Base-by-base conservation (phyloP, 92 coral and sea anemone species). In the Palythoa grandiflora region DNA sequence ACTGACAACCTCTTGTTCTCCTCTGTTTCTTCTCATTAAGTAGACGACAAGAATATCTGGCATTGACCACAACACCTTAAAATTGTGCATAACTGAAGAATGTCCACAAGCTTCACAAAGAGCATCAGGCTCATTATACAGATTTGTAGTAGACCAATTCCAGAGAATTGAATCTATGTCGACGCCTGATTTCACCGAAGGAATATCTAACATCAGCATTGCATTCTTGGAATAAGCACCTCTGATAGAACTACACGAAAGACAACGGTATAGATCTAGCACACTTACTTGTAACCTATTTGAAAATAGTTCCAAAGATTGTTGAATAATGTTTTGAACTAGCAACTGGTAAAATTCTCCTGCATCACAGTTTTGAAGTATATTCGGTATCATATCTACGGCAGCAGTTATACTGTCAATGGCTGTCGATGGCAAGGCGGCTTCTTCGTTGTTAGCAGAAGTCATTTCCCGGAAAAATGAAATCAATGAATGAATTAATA, bases 261-360 rank as follows among this genome's bases (percentile, higher is more conserved):
- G 75, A 12, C 75, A 71, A n/a, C 47, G 75, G 16, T 71, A 13
- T 35, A 71, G 75, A 2, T 71, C 75, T 71, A 71, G 75, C 40
- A 71, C 75, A 10, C n/a, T 7, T 9, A 38, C 47, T 35, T 71
- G 75, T 10, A 71, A 9, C n/a, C 75, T 1, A 36, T 63, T 63
- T n/a, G 70, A 63, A 61, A 61, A n/a, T 61, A 61, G 28, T 16
- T 70, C 47, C 47, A 17, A 38, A 38, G 75, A 70, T 38, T 70
- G 75, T 35, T 70, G 38, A 28, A 70, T 38, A 70, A 70, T 70
- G 13, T 35, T 70, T 70, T 70, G 75, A 35, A 70, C 47, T 19
- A 70, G 75, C 47, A 35, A 38, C 75, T 9, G 75, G 17, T 36
- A 70, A 70, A 70, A 70, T 70, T 70, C 75, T 35, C 40, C 75